Conservation (phyloP, 2,113 vertebrate species). For the Phalacrocorax aristotelis region DNA sequence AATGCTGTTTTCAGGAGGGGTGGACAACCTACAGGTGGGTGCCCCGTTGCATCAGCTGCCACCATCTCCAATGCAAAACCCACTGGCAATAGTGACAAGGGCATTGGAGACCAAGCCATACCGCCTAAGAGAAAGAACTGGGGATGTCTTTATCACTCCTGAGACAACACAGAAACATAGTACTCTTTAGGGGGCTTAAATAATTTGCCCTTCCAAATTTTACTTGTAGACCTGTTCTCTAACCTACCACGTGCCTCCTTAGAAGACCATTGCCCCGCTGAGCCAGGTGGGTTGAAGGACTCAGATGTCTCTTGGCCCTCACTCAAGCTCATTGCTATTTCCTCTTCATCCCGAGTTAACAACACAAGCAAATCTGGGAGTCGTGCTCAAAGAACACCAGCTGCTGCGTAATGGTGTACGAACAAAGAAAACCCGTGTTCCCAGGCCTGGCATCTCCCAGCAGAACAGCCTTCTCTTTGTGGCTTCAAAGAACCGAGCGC, state of each 20-base stretch:
- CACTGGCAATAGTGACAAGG: neutral
- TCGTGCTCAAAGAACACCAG: neutral
- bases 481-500: neutral
- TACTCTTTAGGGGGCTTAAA: neutral
- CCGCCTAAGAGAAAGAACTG: neutral
- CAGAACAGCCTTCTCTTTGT: conserved; percentile 47
- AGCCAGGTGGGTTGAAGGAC: neutral
- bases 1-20: neutral
- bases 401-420: neutral
- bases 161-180: neutral
- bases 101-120: neutral
- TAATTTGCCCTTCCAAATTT: neutral
- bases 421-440: conserved; percentile 30
- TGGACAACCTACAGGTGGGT: fast-evolving
- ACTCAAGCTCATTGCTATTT: neutral
- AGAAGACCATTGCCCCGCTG: neutral
- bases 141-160: neutral
- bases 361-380: neutral
- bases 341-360: neutral
- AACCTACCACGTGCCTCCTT: fast-evolving
- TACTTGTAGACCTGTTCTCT: neutral
- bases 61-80: neutral
- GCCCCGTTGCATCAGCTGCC: neutral
- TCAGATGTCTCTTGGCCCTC: neutral
- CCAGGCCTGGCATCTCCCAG: conserved; percentile 8